Evolutionary conservation across 92 coral and sea anemone genomes (phyloP).

Genomic region (Isaurus tuberculatus): DNA sequence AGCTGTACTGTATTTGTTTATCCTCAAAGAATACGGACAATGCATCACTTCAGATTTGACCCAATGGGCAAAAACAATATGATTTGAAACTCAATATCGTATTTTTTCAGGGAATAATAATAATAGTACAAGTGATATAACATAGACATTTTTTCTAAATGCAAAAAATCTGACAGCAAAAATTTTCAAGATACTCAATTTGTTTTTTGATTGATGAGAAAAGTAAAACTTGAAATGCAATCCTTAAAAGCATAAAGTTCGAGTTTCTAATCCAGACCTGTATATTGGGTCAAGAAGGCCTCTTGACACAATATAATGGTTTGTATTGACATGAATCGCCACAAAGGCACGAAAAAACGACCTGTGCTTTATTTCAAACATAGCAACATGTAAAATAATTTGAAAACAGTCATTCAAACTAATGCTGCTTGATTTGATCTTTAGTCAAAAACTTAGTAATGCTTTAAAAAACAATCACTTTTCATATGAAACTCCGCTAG

Average conservation of each 20-base stretch:
- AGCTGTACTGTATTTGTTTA: background rate
- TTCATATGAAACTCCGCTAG: background rate
- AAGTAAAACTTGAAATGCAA: background rate
- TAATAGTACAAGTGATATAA: background rate
- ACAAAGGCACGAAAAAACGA: too few species aligned
- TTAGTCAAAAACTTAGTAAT: background rate
- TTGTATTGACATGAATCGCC: background rate
- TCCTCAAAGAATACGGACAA: background rate
- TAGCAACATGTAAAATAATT: background rate
- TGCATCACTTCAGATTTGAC: background rate
- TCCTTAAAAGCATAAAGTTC: background rate
- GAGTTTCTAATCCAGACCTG: constrained; percentile 8
- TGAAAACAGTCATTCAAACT: background rate
- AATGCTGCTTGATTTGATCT: background rate
- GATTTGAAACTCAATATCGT: background rate
- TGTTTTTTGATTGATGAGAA: background rate
- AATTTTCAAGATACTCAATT: background rate
- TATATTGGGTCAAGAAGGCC: background rate
- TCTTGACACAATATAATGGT: background rate
- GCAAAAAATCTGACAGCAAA: background rate
- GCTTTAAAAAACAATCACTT: background rate
- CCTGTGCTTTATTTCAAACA: background rate
- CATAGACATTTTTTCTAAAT: too few species aligned
- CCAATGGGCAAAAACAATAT: background rate
- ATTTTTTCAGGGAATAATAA: background rate